Base-by-base conservation (phyloP, 1,140 invertebrate genomes). In the Neotoxoptera formosana region DNA sequence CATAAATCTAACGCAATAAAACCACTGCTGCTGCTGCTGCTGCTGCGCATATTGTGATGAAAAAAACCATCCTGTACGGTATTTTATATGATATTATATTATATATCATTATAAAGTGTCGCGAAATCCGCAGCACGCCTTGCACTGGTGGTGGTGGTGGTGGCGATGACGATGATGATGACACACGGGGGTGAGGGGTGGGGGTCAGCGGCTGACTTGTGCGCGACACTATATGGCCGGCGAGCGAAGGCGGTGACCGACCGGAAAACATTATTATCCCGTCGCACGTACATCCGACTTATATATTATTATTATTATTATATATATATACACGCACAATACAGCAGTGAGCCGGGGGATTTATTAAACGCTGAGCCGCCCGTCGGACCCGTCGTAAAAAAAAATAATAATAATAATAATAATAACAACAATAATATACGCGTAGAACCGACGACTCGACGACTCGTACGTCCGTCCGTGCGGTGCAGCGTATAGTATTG, bases 241-340 rank as follows among this genome's bases (percentile, higher is more conserved):
- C n/a, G n/a, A n/a, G 60, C n/a, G 60, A 30, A n/a, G 60, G 6
- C 60, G 30, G n/a, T 6, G 30, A 17, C 60, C 30, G 60, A 67
- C 60, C 30, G 60, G 60, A 67, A 67, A 67, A 67, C 60, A 67
- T 67, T 67, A 76, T 76, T 76, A 76, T 76, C 60, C 60, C 60
- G 14, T 76, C 30, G 60, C 60, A 76, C 60, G 60, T 76, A 76
- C 60, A 76, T 76, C 60, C n/a, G 14, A 76, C 30, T 76, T 76
- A 20, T 76, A 76, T 76, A 76, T n/a, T 30, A 11, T 30, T 11
- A 67, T n/a, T n/a, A n/a, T n/a, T n/a, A n/a, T n/a, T n/a, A n/a
- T 23, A 30, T 8, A 51, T 14, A 20, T 14, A 51, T 14, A 17
- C 14, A 51, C 11, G 14, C 4, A 67, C 11, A 67, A 30, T 67